Evolutionary conservation across 1,140 invertebrate genomes (phyloP).

Genomic region (Sipha flava): DNA sequence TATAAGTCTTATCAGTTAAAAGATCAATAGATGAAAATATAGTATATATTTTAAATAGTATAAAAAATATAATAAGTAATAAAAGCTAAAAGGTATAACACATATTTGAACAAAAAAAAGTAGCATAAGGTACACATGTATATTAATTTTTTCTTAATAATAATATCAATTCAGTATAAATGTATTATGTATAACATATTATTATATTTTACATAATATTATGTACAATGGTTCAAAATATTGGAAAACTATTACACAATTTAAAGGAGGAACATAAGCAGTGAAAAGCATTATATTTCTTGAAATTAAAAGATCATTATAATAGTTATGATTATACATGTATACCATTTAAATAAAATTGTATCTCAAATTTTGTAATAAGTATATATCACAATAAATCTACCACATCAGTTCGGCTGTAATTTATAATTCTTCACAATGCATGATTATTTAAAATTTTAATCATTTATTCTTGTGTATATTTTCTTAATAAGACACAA

Average conservation of each 20-base stretch:
- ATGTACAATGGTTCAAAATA: not conserved
- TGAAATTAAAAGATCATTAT: not conserved
- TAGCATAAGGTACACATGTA: slow-evolving; percentile 8
- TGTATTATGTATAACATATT: not conserved
- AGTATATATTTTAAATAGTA: not conserved
- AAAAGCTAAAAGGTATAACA: not conserved
- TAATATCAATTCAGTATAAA: not conserved
- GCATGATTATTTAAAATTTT: not conserved
- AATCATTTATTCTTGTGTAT: not conserved
- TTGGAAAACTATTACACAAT: not conserved
- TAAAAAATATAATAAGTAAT: slow-evolving; percentile 3
- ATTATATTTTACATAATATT: not conserved
- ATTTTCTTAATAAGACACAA: slow-evolving; percentile 54
- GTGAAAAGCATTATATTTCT: not conserved
- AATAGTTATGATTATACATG: not conserved
- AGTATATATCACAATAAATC: not conserved
- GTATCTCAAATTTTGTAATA: not conserved
- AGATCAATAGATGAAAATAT: not conserved
- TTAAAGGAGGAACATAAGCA: not conserved
- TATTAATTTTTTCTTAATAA: not conserved
- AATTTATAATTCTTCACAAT: not conserved
- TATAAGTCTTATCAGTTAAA: no score
- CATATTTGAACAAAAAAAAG: not conserved
- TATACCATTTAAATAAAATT: not conserved
- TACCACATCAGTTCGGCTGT: not conserved